Evolutionary conservation across 2,113 vertebrate species (phyloP), one percentile per base, ranked within the genome.

Genomic region (Triplophysa tibetana): DNA sequence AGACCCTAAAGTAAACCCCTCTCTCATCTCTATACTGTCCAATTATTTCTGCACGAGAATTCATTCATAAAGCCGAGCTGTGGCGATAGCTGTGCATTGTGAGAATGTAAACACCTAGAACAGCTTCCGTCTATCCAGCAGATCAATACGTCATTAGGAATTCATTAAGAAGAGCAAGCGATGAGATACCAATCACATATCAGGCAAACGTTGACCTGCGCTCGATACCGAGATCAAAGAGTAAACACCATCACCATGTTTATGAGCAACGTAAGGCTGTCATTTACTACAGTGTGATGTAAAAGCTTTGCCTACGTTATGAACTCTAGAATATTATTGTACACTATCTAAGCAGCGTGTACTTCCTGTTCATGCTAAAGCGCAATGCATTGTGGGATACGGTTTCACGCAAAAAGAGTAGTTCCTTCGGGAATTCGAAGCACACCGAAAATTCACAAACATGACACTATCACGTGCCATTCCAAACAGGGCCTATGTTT

Each of bases 101-200:
- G 73, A 64, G 52, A 33, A 48, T 67, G 19, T 58, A 58, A 58
- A 58, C 54, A 58, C 19, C 8, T 9, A 8, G 6, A 58, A 58
- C 54, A 58, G 19, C 67, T 75, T 72, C 62, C 66, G 77, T 9
- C 60, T 70, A 38, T 76, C n/a, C 8, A 9, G 19, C 26, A 73
- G 86, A 90, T 92, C 90, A 58, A 92, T 92, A 92, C 86, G 88
- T 90, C 89, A 91, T 92, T 91, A 92, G 81, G 82, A 69, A 61
- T 82, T 81, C 1, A 87, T 88, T 88, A 86, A 76, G 76, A 84
- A 89, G 33, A 26, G 38, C 43, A 88, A 89, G 86, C 86, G 89
- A 90, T 87, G 87, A 75, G 54, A 80, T 82, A 60, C 76, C 73
- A 50, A 23, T 62, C 23, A 24, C 56, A 24, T 19, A 62, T 24